phyloP scores from a whole-genome alignment of 2,888 invertebrate genomes.

The Ptychoptera contaminata region DNA sequence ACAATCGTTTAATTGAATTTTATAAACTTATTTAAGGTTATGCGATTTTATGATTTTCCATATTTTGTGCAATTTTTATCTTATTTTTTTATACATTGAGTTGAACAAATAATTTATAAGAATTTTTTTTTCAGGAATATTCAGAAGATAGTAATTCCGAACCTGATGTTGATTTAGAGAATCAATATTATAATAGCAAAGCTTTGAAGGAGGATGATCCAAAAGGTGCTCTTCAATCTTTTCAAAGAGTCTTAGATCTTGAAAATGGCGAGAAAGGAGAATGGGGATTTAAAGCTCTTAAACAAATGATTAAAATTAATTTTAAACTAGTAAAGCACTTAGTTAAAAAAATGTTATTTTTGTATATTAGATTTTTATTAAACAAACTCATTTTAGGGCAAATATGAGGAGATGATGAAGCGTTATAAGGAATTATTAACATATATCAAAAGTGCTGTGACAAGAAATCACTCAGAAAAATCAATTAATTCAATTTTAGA shows the following conservation, averaged over 20 bases:
- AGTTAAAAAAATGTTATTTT: too few species aligned
- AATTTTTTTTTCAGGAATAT: conserved; percentile 57
- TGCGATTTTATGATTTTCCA: not conserved
- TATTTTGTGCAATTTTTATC: not conserved
- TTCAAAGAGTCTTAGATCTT: conserved; percentile 88
- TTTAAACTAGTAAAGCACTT: conserved; percentile 65
- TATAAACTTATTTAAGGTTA: conserved; percentile 3
- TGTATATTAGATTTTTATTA: not conserved
- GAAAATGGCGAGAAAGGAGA: conserved; percentile 98
- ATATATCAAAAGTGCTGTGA: conserved; percentile 98
- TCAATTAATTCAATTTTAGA: conserved; percentile 98
- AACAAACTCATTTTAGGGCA: conserved; percentile 39
- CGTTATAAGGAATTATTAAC: conserved; percentile 91
- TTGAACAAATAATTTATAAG: not conserved
- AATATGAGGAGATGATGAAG: conserved; percentile 90
- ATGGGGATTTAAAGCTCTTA: conserved; percentile 99
- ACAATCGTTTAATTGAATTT: conserved; percentile 10
- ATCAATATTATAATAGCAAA: conserved; percentile 99
- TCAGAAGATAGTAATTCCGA: conserved; percentile 99
- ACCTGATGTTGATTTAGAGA: conserved; percentile 97
- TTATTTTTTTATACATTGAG: too few species aligned
- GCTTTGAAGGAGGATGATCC: conserved; percentile 96
- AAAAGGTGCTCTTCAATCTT: conserved; percentile 76
- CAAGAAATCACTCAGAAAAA: conserved; percentile 97
- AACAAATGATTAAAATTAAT: conserved; percentile 99